Evolutionary conservation across 2,888 invertebrate species (phyloP), one percentile per base, ranked within the genome.

Genomic region (Diarsia mendica): DNA sequence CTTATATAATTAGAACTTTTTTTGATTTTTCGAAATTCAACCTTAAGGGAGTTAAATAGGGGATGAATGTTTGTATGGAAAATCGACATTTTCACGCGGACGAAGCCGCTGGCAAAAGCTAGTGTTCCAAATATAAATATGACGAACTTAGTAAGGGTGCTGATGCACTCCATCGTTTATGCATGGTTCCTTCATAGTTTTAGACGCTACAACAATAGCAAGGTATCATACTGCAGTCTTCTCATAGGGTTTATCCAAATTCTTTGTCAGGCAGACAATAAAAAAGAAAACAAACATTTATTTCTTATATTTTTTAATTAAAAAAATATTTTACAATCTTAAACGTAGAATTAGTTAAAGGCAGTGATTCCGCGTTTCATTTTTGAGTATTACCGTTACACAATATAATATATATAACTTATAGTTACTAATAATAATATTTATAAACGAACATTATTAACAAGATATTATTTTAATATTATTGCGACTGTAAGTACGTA

Each of bases 381-480:
- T 90, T 91, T 92, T 96, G 96, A 96, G 96, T 96, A 96, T 96
- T 95, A 91, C 87, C 83, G 84, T 90, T 91, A 89, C 87, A 85
- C 79, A 79, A 71, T 72, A 87, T 71, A 83, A 71, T 72, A 87
- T 73, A 83, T 83, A 86, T 76, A 86, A 82, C 82, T 87, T n/a
- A n/a, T n/a, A 87, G 67, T 86, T 86, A 85, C 86, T 86, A 80
- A 85, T 86, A 86, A 28, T 68, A 84, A 85, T 86, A 86, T n/a
- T n/a, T 69, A 84, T 85, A 84, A 79, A 88, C 82, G 85, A 86
- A 85, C 82, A 82, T 79, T 85, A 86, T 85, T 86, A 85, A 87
- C 84, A 89, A 87, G 88, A 77, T 89, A 77, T 73, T 49, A 85
- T 82, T 82, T 76, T 76, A 74, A 77, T 82, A 80, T 75, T 86